Evolutionary conservation across 2,888 invertebrate species (phyloP), one percentile per base, ranked within the genome.

Genomic region (Dasysyrphus albostriatus): DNA sequence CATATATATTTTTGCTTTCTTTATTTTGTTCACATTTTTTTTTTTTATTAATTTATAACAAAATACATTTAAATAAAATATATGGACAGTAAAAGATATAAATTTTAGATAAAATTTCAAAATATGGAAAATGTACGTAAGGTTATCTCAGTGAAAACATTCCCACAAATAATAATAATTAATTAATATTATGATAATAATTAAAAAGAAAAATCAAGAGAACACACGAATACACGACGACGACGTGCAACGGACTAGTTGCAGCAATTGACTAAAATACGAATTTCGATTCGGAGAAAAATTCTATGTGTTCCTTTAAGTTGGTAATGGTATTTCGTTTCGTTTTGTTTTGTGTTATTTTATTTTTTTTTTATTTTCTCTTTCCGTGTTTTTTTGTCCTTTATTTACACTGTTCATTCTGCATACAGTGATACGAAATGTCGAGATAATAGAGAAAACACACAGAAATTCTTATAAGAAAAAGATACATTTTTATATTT

Each of bases 201-300:
- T 72, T 54, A 44, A 54, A 81, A 72, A 80, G 79, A 81, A 81
- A 85, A 83, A 67, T 73, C 51, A 78, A 78, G 74, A 74, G 70
- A 81, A 59, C 69, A 59, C 67, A 76, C 80, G 81, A 81, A 80
- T 37, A 77, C 72, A 47, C 67, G 67, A 37, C 84, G 67, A 37
- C 84, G 84, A 85, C 81, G 81, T 73, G 81, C 81, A 80, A 85
- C 84, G 39, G 76, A 80, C 76, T 61, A 73, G 84, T 85, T 77
- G 84, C 84, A 85, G 73, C 73, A 81, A 77, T 85, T 76, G 84
- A 85, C 84, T 85, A 69, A 85, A 83, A 56, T 76, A 76, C 81
- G 59, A 81, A 29, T 76, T 84, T 80, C 69, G 10, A 56, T 83
- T 84, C 67, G 76, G 63, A 65, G 80, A 80, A 83, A 84, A 88